A percentile compares a stretch with the other conserved stretches of the same genome.
These are phyloP conservation scores for Globia sparganii DNA, from an alignment of 2,888 invertebrate genomes.

Conservation along the genomic window DNA sequence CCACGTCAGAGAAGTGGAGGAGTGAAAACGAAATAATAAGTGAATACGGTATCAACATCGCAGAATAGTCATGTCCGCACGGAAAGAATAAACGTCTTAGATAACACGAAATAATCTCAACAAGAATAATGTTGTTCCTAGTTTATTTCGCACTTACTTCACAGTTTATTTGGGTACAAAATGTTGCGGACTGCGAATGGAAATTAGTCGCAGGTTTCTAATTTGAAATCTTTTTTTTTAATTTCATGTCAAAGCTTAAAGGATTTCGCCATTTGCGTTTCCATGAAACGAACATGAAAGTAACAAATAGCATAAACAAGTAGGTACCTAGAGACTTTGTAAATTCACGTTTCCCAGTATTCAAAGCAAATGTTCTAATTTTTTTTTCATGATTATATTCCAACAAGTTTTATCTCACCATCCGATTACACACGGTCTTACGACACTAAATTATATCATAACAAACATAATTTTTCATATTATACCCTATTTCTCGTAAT, in stretches of 20 bases:
- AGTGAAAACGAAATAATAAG: conserved; percentile 29
- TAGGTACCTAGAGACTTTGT: conserved; percentile 5
- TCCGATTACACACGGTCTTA: conserved; percentile 62
- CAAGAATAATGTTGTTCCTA: conserved; percentile 73
- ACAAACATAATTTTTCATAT: conserved; percentile 67
- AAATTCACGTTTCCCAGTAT: conserved; percentile 16
- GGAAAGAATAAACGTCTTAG: conserved; percentile 64
- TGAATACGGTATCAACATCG: conserved; percentile 16
- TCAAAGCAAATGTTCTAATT: conserved; percentile 5
- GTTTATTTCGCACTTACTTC: conserved; percentile 60
- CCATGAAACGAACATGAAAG: conserved; percentile 18
- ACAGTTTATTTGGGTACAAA: conserved; percentile 30
- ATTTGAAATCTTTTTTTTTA: conserved; percentile 11
- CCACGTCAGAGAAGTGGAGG: background rate
- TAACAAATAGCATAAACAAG: conserved; percentile 44
- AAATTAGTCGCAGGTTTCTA: conserved; percentile 22
- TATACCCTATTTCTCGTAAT: conserved; percentile 65
- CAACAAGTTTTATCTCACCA: conserved; percentile 22
- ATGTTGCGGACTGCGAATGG: conserved; percentile 4
- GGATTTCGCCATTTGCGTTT: conserved; percentile 31
- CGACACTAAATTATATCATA: conserved; percentile 63
- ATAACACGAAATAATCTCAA: conserved; percentile 73
- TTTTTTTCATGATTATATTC: conserved; percentile 22
- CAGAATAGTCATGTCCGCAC: conserved; percentile 64
- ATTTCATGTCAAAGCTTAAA: conserved; percentile 24